Base-by-base conservation (phyloP, 2,113 vertebrate genomes). In the Datnioides undecimradiatus region DNA sequence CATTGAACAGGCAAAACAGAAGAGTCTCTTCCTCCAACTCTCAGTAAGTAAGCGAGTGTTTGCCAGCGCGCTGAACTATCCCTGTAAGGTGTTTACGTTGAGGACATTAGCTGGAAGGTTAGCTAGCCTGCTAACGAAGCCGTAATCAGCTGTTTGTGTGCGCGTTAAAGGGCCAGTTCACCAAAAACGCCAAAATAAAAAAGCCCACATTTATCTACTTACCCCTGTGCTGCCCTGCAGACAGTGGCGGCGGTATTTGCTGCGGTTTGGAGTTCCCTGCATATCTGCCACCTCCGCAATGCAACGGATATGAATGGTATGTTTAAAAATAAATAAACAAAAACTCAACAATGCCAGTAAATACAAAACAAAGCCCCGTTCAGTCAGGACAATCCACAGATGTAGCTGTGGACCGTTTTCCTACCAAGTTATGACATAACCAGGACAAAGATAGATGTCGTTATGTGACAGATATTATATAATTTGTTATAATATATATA, bases 181-280 rank as follows among this genome's bases (percentile, higher is more conserved):
- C 8, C 59, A 51, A 27, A 45, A 38, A n/a, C n/a, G n/a, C n/a
- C n/a, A n/a, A n/a, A n/a, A n/a, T n/a, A n/a, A 41, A n/a, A 8
- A 3, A 0, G 3, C 6, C 13, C 13, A 38, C 4, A n/a, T 49
- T 31, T 45, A 3, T 48, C 0, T 29, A 88, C 90, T 85, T 77
- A 89, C 89, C 90, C 38, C 73, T 49, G 0, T 69, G 79, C 13
- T 55, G 86, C 40, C 57, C 54, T 67, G 80, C 64, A 25, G 76
- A 48, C 3, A 45, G 52, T 29, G 73, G 5, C 17, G 51, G 33
- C 0, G 79, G 86, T 3, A 19, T 48, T 17, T 84, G 85, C 10
- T 69, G 82, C 41, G 90, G 91, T 86, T 93, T 90, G 71, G 34
- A 72, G 80, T 91, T 92, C 65, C 60, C 87, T 5, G 10, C 76